Percentiles rank a stretch among this genome's conserved stretches.
Evolutionary conservation across 2,113 vertebrate genomes (phyloP).

Genomic region (Dromiciops gliroides): DNA sequence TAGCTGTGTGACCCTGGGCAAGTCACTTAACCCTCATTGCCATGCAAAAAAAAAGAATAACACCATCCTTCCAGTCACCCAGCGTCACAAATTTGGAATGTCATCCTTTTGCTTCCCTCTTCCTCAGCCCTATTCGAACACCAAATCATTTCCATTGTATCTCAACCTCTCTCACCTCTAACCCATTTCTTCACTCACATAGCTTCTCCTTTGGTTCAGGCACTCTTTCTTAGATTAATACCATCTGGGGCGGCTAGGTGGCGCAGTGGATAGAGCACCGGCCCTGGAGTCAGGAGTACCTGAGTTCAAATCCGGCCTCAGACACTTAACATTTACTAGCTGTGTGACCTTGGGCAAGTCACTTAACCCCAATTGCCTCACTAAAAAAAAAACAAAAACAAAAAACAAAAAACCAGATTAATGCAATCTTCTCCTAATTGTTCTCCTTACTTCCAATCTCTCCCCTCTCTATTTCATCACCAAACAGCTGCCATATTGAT

Average conservation of each 20-base stretch:
- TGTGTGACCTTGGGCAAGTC: too few relatives aligned
- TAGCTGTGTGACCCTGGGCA: too few relatives aligned
- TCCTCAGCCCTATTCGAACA: conserved; percentile 7
- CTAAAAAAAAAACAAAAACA: too few relatives aligned
- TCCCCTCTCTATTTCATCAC: conserved; percentile 22
- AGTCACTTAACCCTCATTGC: too few relatives aligned
- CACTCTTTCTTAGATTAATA: conserved; percentile 3
- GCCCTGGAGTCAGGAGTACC: too few relatives aligned
- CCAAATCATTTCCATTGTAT: conserved; percentile 27
- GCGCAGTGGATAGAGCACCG: too few relatives aligned
- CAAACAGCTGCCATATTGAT: conserved; percentile 15
- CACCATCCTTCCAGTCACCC: not conserved
- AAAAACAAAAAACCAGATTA: too few relatives aligned
- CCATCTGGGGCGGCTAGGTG: too few relatives aligned
- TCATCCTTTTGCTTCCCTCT: not conserved
- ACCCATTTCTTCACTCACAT: not conserved
- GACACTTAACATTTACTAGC: too few relatives aligned
- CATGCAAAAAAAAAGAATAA: too few relatives aligned
- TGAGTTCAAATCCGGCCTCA: too few relatives aligned
- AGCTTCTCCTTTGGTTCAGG: not conserved
- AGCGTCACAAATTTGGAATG: not conserved
- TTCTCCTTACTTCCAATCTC: conserved; percentile 22
- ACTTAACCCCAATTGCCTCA: too few relatives aligned
- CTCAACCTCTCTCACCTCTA: conserved; percentile 1
- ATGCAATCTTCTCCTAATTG: not conserved